A percentile compares a stretch with the other conserved stretches of the same genome.
Conservation (phyloP, 2,797 vertebrate species). For the Macroramphosus scolopax region DNA sequence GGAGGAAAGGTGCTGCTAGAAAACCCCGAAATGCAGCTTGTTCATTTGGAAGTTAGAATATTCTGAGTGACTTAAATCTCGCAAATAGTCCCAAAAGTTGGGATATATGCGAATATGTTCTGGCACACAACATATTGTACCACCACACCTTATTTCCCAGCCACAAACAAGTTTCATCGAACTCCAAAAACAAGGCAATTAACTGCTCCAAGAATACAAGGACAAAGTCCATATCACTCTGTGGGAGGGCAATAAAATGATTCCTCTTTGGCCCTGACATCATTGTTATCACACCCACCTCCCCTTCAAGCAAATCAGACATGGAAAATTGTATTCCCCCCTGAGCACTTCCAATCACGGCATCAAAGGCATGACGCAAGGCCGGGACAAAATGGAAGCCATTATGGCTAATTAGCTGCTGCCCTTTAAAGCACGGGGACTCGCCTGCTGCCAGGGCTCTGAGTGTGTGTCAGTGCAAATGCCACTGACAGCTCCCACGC, state of each 20-base stretch:
- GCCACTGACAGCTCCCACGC: constrained; percentile 68
- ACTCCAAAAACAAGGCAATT: no score
- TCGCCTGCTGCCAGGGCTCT: constrained; percentile 59
- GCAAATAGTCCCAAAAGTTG: no score
- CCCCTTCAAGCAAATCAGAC: constrained; percentile 59
- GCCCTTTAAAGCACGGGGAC: constrained; percentile 66
- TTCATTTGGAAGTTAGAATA: no score
- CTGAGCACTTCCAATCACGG: constrained; percentile 61
- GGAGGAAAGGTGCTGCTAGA: background rate
- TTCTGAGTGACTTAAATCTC: no score
- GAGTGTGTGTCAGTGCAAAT: constrained; percentile 62
- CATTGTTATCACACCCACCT: constrained; percentile 54
- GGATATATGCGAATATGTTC: no score
- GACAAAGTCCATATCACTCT: constrained; percentile 32
- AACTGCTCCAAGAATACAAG: constrained; percentile 24
- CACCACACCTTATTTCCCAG: constrained; percentile 2
- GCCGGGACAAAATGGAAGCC: constrained; percentile 75
- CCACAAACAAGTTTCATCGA: background rate
- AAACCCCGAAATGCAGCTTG: background rate
- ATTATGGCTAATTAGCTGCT: constrained; percentile 76
- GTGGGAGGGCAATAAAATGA: constrained; percentile 47
- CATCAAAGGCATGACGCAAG: constrained; percentile 72
- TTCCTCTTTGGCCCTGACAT: constrained; percentile 53
- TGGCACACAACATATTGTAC: background rate
- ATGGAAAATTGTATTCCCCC: constrained; percentile 68